Evolutionary conservation across 2,113 vertebrate species (phyloP), one percentile per base, ranked within the genome.

Genomic region (Thinocorus orbignyianus): DNA sequence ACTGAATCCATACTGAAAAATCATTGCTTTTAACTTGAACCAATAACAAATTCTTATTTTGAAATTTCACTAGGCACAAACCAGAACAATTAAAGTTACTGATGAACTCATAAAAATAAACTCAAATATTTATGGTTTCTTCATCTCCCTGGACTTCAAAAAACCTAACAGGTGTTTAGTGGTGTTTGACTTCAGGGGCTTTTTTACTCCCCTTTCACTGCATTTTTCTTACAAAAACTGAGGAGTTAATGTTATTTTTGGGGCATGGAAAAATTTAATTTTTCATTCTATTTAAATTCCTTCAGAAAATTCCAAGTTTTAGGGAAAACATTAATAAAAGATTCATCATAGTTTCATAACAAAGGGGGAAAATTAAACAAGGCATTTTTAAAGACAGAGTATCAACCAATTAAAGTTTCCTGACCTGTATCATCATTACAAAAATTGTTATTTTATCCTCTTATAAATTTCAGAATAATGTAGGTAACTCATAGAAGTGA

Each of bases 401-500:
- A 86, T 33, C 61, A 35, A 77, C 17, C 19, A 77, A 37, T 51
- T 39, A 76, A 10, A 35, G 58, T 24, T 80, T 86, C 24, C 41
- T 30, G 11, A 64, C n/a, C n/a, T 35, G 11, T 9, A 46, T 14
- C 0, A 33, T 33, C 3, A 37, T 44, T 58, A 20, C 1, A 52
- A 70, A 93, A 86, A n/a, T 6, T 31, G 13, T 2, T 33, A 69
- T 41, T 77, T 72, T 55, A 66, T 24, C 22, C 42, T 54, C 25
- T 46, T 52, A 42, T 7, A 78, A 46, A 82, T 61, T 68, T 61
- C 41, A 52, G 61, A 70, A 33, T 9, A 22, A 51, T 60, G 54
- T 20, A 68, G 77, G n/a, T 49, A 13, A 41, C 26, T 85, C 35
- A 55, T 11, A 86, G n/a, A 41, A 82, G 37, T n/a, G 61, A 65